Evolutionary conservation across 2,113 vertebrate species (phyloP), one percentile per base, ranked within the genome.

Genomic region (Canis aureus): DNA sequence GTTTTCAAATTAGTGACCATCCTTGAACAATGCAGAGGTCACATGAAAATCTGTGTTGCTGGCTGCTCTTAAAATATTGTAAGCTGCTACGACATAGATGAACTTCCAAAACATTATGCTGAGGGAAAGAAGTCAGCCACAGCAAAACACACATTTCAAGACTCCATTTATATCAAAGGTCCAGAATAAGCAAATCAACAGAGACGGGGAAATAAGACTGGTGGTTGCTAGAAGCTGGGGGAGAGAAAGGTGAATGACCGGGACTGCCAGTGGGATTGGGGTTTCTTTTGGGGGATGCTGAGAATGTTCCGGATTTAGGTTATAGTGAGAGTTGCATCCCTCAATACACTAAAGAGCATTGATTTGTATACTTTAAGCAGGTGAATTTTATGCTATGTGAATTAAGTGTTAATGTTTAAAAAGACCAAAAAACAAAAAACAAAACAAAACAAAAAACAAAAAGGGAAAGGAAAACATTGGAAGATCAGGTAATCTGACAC

Each of bases 1-100:
- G 62, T 12, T 64, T 71, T 76, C 9, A 4, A 85, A 15, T 71
- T 23, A 12, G 16, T 64, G n/a, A 6, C 8, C 32, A 15, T 43
- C 11, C 20, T 17, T 64, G 59, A 83, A 51, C 17, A n/a, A 22
- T 11, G 10, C 49, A 35, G 55, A 74, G 19, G 43, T 76, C 38
- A 16, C 29, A 17, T 73, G 12, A 64, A 66, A 80, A 67, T 80
- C 23, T 69, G 13, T 11, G 32, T 51, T 67, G 23, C 11, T 51
- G 57, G 38, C 57, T 23, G 15, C 13, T 60, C 23, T 79, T 79
- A 23, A 23, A 85, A 43, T n/a, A 11, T 7, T 3, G 2, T 22
- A 2, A 17, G 27, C 51, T 62, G 16, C 38, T 17, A 1, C 0
- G 0, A 3, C 3, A n/a, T 17, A 3, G 25, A 32, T 55, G n/a